Conservation (phyloP, 2,888 invertebrate species). For the Spisula solida region DNA sequence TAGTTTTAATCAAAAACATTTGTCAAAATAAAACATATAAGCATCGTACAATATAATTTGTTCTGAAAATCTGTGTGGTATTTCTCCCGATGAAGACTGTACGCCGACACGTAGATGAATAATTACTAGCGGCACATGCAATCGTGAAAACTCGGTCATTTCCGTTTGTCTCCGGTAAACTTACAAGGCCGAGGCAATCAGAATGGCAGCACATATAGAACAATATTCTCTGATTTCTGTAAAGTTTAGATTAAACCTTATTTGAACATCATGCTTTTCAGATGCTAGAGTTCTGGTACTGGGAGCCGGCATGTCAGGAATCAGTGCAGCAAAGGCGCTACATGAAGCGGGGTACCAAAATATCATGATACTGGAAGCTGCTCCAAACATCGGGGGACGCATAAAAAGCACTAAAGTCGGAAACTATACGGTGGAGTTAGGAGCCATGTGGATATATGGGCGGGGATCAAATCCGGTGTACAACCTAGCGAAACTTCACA, state of each 20-base stretch:
- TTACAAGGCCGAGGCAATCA: too few species aligned
- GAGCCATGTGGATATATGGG: slow-evolving; percentile 64
- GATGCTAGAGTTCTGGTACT: slow-evolving; percentile 49
- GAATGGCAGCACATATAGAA: too few species aligned
- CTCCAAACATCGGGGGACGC: slow-evolving; percentile 61
- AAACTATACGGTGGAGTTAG: slow-evolving; percentile 58
- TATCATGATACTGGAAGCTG: slow-evolving; percentile 64
- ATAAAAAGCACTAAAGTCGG: slow-evolving; percentile 48
- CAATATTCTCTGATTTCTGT: too few species aligned
- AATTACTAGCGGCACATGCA: too few species aligned
- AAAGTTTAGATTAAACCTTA: neutral
- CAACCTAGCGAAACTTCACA: slow-evolving; percentile 24
- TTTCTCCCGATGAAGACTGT: too few species aligned
- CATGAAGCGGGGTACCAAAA: slow-evolving; percentile 58
- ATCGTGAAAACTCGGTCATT: too few species aligned
- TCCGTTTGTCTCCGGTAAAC: too few species aligned
- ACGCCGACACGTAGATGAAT: too few species aligned
- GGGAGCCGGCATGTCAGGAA: slow-evolving; percentile 65
- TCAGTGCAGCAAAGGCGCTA: slow-evolving; percentile 65
- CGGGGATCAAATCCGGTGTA: slow-evolving; percentile 61
- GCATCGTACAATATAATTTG: too few species aligned
- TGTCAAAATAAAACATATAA: too few species aligned
- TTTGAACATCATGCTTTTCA: slow-evolving; percentile 13
- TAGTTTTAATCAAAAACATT: too few species aligned
- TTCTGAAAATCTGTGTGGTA: too few species aligned